Conservation (phyloP, 2,797 vertebrate species). For the Serranus cabrilla region DNA sequence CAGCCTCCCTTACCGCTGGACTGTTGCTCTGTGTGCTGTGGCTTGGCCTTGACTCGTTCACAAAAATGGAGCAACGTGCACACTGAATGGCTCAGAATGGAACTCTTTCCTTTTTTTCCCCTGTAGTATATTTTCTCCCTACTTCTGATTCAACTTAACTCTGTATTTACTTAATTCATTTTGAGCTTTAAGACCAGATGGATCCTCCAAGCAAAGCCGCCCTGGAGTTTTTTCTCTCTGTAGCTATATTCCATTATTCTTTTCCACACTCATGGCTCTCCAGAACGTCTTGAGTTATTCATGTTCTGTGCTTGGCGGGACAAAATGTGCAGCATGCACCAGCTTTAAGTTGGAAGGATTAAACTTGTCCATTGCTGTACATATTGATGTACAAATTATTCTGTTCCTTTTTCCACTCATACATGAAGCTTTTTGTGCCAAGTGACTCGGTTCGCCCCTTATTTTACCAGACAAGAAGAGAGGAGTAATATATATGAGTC, state of each 20-base stretch:
- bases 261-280: constrained; percentile 17
- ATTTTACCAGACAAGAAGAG: constrained; percentile 1
- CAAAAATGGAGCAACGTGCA: constrained; percentile 48
- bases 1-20: constrained; percentile 33
- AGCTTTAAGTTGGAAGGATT: constrained; percentile 26
- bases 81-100: constrained; percentile 17
- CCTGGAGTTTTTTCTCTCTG: background rate
- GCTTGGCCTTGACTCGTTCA: constrained; percentile 53
- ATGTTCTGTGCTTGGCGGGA: constrained; percentile 42
- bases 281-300: constrained; percentile 56
- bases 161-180: constrained; percentile 45
- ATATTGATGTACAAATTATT: constrained; percentile 47
- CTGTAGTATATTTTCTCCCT: constrained; percentile 25
- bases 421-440: constrained; percentile 13
- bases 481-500: background rate
- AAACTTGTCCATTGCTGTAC: constrained; percentile 26
- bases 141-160: constrained; percentile 17
- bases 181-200: constrained; percentile 34
- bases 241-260: constrained; percentile 36
- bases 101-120: background rate
- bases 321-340: constrained; percentile 24
- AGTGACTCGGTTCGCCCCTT: constrained; percentile 27
- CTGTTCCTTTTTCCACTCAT: constrained; percentile 38
- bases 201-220: background rate
- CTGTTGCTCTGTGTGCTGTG: constrained; percentile 43